These are phyloP conservation scores for Megalonaias nervosa DNA, from an alignment of 1,140 invertebrate species.

Conservation along the genomic window DNA sequence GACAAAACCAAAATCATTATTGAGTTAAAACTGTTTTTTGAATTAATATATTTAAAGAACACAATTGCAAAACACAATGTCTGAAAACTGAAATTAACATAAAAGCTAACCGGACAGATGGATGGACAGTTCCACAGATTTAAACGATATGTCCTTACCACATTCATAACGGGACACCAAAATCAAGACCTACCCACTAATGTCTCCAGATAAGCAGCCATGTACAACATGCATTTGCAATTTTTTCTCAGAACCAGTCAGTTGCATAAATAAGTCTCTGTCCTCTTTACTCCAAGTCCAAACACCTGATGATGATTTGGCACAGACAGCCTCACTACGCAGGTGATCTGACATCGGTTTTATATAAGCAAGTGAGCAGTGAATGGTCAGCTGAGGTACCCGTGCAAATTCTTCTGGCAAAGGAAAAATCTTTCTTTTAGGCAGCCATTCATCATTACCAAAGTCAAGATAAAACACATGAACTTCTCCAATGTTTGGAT, in stretches of 20 bases:
- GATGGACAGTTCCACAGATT: no score
- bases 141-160: no score
- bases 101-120: no score
- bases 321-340: neutral
- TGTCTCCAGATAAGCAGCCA: slow-evolving; percentile 4
- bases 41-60: no score
- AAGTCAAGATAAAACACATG: slow-evolving; percentile 31
- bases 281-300: slow-evolving; percentile 1
- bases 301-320: neutral
- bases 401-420: slow-evolving; percentile 19
- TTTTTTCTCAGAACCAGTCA: slow-evolving; percentile 28
- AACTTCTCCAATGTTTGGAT: neutral
- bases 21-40: no score
- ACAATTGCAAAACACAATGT: no score
- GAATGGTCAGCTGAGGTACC: slow-evolving; percentile 23
- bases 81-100: no score
- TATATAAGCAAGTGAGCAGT: slow-evolving; percentile 24
- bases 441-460: slow-evolving; percentile 35
- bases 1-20: no score
- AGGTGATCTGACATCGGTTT: slow-evolving; percentile 4
- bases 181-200: slow-evolving; percentile 11
- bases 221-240: slow-evolving; percentile 26
- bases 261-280: slow-evolving; percentile 10
- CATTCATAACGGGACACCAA: neutral
- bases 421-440: slow-evolving; percentile 20